These are phyloP conservation scores for Enteromius thamalakanensis DNA, from an alignment of 2,797 vertebrate genomes.

Conservation along the genomic window DNA sequence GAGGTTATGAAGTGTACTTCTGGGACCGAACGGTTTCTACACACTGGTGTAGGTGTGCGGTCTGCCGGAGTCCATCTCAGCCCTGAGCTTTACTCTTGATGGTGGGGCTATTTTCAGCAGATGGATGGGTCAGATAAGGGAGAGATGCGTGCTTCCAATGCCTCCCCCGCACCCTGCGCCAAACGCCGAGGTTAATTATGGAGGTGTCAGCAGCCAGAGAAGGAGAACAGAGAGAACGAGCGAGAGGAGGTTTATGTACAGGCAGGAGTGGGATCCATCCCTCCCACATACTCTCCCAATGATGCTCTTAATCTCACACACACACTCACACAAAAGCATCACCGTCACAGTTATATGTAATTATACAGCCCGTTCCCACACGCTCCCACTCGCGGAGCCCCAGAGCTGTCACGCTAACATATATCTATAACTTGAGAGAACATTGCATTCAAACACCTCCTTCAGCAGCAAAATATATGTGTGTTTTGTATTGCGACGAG, in stretches of 20 bases:
- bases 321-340: conserved; percentile 43
- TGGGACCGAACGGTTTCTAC: conserved; percentile 12
- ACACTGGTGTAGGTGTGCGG: conserved; percentile 26
- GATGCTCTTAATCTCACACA: conserved; percentile 47
- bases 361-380: conserved; percentile 60
- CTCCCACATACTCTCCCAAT: conserved; percentile 52
- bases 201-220: conserved; percentile 58
- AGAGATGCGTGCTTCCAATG: conserved; percentile 68
- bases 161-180: conserved; percentile 66
- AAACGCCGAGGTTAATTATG: conserved; percentile 62
- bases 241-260: conserved; percentile 36
- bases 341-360: conserved; percentile 56
- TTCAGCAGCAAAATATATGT: neutral
- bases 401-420: conserved; percentile 31
- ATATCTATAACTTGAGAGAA: conserved; percentile 28
- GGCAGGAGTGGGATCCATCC: conserved; percentile 44
- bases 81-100: conserved; percentile 40
- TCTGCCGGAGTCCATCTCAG: conserved; percentile 23
- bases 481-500: neutral
- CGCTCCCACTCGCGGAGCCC: conserved; percentile 53
- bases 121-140: conserved; percentile 75
- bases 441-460: conserved; percentile 10
- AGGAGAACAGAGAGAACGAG: conserved; percentile 39
- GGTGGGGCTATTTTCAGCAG: conserved; percentile 67
- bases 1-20: conserved; percentile 1